Evolutionary conservation across 2,797 vertebrate species (phyloP).

Genomic region (Chrysocyon brachyurus): DNA sequence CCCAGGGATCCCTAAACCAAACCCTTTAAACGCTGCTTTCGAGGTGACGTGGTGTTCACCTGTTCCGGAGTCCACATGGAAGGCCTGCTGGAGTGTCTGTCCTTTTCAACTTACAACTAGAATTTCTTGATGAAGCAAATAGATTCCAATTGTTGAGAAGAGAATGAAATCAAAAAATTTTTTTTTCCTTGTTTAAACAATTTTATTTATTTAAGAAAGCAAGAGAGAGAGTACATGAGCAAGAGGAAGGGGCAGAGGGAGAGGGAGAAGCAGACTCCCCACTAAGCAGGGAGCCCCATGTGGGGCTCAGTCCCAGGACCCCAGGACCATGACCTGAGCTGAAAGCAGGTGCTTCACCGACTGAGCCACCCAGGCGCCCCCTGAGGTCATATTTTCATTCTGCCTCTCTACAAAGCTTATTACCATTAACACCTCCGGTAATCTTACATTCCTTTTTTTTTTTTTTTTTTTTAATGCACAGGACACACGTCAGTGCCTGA

Average conservation of each 20-base stretch:
- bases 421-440: background rate
- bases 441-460: background rate
- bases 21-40: conserved; percentile 34
- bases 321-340: background rate
- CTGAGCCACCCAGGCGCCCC: background rate
- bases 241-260: background rate
- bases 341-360: background rate
- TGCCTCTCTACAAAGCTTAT: background rate
- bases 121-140: background rate
- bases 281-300: background rate
- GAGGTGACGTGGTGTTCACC: conserved; percentile 4
- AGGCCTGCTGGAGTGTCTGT: background rate
- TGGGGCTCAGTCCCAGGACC: background rate
- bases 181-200: background rate
- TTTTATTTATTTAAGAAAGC: background rate
- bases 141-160: background rate
- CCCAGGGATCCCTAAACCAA: background rate
- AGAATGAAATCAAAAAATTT: background rate
- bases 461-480: background rate
- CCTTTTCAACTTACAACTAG: background rate
- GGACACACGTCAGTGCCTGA: background rate
- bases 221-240: background rate
- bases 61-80: conserved; percentile 29
- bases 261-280: background rate
- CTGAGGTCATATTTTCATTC: background rate